Evolutionary conservation across 1,140 invertebrate genomes (phyloP), one percentile per base, ranked within the genome.

Genomic region (Piezodorus guildinii): DNA sequence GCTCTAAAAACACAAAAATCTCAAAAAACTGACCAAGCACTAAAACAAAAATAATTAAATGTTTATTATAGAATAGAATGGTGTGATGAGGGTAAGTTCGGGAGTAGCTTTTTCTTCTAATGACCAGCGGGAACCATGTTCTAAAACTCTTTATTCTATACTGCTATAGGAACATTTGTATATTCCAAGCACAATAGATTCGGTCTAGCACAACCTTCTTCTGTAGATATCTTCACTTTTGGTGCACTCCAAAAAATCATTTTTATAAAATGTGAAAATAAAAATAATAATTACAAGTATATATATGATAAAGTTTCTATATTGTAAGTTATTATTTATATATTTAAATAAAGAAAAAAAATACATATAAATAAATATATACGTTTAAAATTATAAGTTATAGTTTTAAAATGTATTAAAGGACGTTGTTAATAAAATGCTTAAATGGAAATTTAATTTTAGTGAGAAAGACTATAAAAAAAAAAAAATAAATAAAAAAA

Each of bases 41-140:
- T 2, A 49, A 49, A 49, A 10, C 19, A 49, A 19, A 21, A 49
- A 17, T 4, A 49, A 46, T 17, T 6, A 4, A 12, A 19, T 49
- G 3, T 19, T 49, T 19, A 12, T 19, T 8, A 19, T 49, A 49
- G 46, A 19, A 3, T 49, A 49, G 19, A 17, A 49, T 19, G 46
- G 46, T 17, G 46, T 56, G 52, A 56, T 56, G 14, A 23, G 52
- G 23, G 14, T 25, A 52, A 52, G 52, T 25, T 23, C 19, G 15
- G 23, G 52, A 3, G 1, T 49, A 49, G 46, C n/a, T 49, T 19
- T 49, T n/a, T 56, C 52, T 63, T 51, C 34, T 59, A 25, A 61
- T 30, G 64, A 65, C 64, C 64, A 65, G 59, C 25, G 60, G 46
- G 62, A 62, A 65, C 39, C 25, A 65, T 56, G 64, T 65, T 65